Base-by-base conservation (phyloP, 2,888 invertebrate genomes). In the Mermis nigrescens region DNA sequence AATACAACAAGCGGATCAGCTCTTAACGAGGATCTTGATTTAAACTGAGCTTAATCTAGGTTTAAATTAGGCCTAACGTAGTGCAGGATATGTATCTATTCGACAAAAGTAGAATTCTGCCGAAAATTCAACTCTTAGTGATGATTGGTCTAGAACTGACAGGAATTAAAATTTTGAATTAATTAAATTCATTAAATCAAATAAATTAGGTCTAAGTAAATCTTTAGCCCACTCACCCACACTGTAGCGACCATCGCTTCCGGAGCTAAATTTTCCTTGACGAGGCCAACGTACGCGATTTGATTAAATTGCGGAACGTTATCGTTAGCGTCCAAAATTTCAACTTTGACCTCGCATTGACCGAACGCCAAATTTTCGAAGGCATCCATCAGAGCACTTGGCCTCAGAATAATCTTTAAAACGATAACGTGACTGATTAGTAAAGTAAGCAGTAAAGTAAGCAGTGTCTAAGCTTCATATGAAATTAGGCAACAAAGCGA, bases 311-410 rank as follows among this genome's bases (percentile, higher is more conserved):
- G 83, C 0, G 92, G 92, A 66, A 83, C 82, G 73, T 91, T 88
- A 73, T 92, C 92, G 74, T 92, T 92, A 60, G 88, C 84, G 74
- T 94, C 94, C 76, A 88, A 85, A 7, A 94, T 90, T 58, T 86
- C 79, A 61, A 94, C 83, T 68, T 82, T 82, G 1, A 94, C 29
- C 2, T 58, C 57, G 26, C 60, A 60, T 3, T 15, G 19, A n/a
- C n/a, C n/a, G n/a, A n/a, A n/a, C n/a, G n/a, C n/a, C n/a, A n/a
- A n/a, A n/a, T n/a, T n/a, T n/a, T n/a, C n/a, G n/a, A n/a, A n/a
- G n/a, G n/a, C n/a, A n/a, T n/a, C n/a, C n/a, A n/a, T n/a, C n/a
- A n/a, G n/a, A n/a, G n/a, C n/a, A n/a, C n/a, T n/a, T n/a, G n/a
- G n/a, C n/a, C n/a, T n/a, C n/a, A n/a, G n/a, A n/a, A n/a, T n/a